Evolutionary conservation across 2,113 vertebrate genomes (phyloP).

Genomic region (Carollia perspicillata): DNA sequence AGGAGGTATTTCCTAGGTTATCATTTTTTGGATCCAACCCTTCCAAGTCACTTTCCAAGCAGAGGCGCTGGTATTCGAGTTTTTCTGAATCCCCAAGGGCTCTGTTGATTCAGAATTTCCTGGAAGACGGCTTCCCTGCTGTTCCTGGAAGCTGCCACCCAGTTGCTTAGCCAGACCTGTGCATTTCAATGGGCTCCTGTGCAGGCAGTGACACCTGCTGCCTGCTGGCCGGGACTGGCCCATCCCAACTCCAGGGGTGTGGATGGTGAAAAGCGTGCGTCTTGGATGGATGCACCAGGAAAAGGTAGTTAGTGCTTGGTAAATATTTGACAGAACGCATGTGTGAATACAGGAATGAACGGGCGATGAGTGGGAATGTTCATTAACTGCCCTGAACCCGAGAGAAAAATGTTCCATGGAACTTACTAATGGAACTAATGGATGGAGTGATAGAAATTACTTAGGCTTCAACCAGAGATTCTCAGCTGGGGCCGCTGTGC

Average conservation of each 20-base stretch:
- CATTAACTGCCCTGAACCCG: neutral
- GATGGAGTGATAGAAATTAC: neutral
- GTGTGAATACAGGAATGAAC: neutral
- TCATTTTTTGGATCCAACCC: neutral
- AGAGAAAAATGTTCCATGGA: neutral
- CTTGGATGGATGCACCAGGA: neutral
- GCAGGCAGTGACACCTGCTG: neutral
- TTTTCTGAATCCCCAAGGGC: neutral
- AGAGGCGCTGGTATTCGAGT: accelerated
- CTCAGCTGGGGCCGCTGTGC: neutral
- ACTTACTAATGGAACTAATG: neutral
- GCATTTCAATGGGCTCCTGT: accelerated
- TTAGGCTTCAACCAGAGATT: neutral
- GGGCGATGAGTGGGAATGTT: neutral
- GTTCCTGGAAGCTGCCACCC: neutral
- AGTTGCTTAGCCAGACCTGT: neutral
- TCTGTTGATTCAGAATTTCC: neutral
- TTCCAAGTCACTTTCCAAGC: accelerated
- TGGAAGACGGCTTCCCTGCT: neutral
- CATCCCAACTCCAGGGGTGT: neutral
- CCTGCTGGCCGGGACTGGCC: neutral
- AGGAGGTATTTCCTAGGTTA: neutral
- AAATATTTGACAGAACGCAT: neutral
- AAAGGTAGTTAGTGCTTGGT: neutral
- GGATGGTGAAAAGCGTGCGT: neutral